Evolutionary conservation across 2,797 vertebrate genomes (phyloP), one percentile per base, ranked within the genome.

Genomic region (Silurus lanzhouensis): DNA sequence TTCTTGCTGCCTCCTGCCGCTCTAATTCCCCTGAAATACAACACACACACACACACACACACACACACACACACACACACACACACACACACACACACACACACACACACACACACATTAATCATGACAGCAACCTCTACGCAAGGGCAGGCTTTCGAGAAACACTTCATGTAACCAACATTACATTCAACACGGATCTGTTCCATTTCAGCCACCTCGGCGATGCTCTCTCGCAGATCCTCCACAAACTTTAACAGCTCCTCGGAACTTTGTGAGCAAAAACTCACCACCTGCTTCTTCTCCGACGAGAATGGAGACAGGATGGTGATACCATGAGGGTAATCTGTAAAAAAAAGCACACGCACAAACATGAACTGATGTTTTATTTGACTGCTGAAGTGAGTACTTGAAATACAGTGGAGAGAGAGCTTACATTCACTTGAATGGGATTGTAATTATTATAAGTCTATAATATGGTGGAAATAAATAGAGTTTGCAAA

Each of bases 151-250:
- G 6, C n/a, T 87, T 83, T 71, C 27, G 81, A 68, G 64, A 82
- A 63, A 48, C 58, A 44, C 82, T 83, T 80, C 66, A 58, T 25
- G 44, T 71, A 48, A 38, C 66, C 88, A 96, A 99, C 98, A 99
- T 92, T 99, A 99, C 98, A 99, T 92, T 99, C 97, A 90, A 99
- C 99, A 89, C 98, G 97, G 90, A 99, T 98, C 93, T 99, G 98
- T 90, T 99, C 98, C 96, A 99, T 98, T 94, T 99, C 98, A 0
- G 97, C 97, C 92, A 99, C 98, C 93, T 99, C 98, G 5, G 97
- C 94, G 83, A 99, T 99, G 25, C 98, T 98, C 88, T 99, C 98
- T 90, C 97, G 95, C 91, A 99, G 95, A 90, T 99, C 98, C 92
- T 99, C 98, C 15, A 97, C 96, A 88, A 99, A 99, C 92, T 98